These are phyloP conservation scores for Drosophila orena DNA, from an alignment of 1,140 invertebrate species.

Conservation along the genomic window DNA sequence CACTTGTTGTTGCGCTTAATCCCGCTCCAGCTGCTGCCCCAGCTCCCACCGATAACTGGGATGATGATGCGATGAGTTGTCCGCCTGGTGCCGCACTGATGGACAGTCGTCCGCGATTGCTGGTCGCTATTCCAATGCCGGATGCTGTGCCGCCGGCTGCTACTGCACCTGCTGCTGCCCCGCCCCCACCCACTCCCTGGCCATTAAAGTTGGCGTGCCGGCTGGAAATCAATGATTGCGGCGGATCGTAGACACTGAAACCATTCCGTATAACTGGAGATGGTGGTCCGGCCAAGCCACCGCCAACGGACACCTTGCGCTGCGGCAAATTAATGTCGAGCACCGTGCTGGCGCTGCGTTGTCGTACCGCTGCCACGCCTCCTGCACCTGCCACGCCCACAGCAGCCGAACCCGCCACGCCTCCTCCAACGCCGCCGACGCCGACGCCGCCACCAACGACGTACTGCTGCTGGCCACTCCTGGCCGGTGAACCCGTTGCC, in stretches of 20 bases:
- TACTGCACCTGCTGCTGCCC: background rate
- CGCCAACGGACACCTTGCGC: constrained; percentile 54
- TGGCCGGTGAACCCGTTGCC: constrained; percentile 75
- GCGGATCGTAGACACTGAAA: constrained; percentile 35
- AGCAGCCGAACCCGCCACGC: constrained; percentile 26
- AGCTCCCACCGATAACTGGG: background rate
- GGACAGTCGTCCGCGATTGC: constrained; percentile 28
- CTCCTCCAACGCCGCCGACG: constrained; percentile 38
- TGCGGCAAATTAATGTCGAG: constrained; percentile 60
- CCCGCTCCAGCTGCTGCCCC: constrained; percentile 3
- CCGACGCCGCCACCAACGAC: constrained; percentile 26
- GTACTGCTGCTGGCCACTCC: constrained; percentile 66
- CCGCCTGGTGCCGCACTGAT: constrained; percentile 37
- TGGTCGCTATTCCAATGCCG: constrained; percentile 18
- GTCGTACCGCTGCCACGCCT: constrained; percentile 40
- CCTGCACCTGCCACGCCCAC: constrained; percentile 43
- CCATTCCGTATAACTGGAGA: constrained; percentile 34
- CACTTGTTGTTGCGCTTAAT: constrained; percentile 8
- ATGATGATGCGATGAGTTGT: constrained; percentile 44
- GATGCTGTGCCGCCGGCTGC: constrained; percentile 5
- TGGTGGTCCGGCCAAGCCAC: constrained; percentile 16
- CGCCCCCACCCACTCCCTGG: constrained; percentile 16
- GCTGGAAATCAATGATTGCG: constrained; percentile 15
- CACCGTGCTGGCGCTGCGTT: constrained; percentile 74
- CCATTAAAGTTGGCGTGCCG: constrained; percentile 35